Conservation (phyloP, 1,140 invertebrate species). For the Calosoma granatense region DNA sequence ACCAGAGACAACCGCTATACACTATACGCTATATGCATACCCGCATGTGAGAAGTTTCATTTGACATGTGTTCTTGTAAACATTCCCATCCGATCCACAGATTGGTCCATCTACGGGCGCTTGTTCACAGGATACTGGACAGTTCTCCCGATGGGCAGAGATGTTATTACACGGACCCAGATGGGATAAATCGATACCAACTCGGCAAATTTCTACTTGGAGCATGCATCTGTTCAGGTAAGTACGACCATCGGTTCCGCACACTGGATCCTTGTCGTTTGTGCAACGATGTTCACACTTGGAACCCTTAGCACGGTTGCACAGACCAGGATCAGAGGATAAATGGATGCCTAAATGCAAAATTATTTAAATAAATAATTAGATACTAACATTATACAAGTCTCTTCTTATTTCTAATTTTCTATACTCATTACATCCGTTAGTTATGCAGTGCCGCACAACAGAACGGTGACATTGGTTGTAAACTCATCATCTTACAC, state of each 20-base stretch:
- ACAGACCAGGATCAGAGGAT: constrained; percentile 36
- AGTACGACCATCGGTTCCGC: constrained; percentile 79
- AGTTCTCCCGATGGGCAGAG: constrained; percentile 76
- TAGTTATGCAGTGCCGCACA: too few species aligned
- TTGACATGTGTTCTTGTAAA: constrained; percentile 87
- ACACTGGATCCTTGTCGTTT: constrained; percentile 75
- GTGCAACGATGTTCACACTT: constrained; percentile 68
- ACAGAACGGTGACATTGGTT: too few species aligned
- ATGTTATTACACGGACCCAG: constrained; percentile 81
- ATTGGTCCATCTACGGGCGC: constrained; percentile 78
- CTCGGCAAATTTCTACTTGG: constrained; percentile 69
- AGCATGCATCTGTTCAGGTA: constrained; percentile 88
- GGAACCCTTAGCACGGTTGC: constrained; percentile 59
- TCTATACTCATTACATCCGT: too few species aligned
- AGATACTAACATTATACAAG: too few species aligned
- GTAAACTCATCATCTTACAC: too few species aligned
- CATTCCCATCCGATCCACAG: constrained; percentile 85
- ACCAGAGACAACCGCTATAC: background rate
- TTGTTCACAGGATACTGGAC: constrained; percentile 73
- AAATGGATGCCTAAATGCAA: constrained; percentile 24
- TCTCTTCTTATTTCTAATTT: too few species aligned
- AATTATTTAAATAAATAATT: too few species aligned
- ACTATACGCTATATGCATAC: too few species aligned
- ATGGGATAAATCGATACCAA: constrained; percentile 57
- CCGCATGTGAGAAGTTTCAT: constrained; percentile 86